Conservation (phyloP, 1,140 invertebrate species). For the Periplaneta americana region DNA sequence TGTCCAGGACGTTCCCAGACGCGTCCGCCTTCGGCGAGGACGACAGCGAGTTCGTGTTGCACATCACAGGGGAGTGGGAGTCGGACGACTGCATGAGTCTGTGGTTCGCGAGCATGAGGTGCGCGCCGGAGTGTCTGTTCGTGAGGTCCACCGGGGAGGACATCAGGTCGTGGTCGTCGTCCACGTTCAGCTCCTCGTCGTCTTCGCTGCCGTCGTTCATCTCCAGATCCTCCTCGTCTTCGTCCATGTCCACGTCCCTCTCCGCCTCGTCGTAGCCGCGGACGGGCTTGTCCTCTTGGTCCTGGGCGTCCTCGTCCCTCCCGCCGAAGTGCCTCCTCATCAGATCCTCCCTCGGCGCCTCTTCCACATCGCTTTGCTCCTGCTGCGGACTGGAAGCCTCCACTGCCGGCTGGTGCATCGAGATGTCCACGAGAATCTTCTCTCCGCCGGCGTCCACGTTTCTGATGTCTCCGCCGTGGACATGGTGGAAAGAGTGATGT, state of each 20-base stretch:
- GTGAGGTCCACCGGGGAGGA: conserved; percentile 16
- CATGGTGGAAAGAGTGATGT: neutral
- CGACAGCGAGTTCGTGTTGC: neutral
- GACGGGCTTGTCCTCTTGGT: conserved; percentile 7
- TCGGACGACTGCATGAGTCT: neutral
- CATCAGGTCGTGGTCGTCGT: conserved; percentile 23
- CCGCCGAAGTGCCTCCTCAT: neutral
- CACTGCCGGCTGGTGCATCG: neutral
- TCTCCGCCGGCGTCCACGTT: neutral
- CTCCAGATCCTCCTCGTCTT: conserved; percentile 21
- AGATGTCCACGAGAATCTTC: neutral
- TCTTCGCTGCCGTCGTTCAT: neutral
- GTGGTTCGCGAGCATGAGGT: neutral
- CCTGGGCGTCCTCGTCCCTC: neutral
- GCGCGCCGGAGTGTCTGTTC: neutral
- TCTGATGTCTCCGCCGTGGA: neutral
- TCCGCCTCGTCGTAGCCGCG: conserved; percentile 20
- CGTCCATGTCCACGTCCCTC: conserved; percentile 27
- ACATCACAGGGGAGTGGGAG: neutral
- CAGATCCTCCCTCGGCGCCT: neutral
- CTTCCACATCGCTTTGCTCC: neutral
- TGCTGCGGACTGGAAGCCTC: neutral
- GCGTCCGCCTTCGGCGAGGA: neutral
- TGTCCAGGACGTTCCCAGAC: neutral
- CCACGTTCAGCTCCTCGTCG: conserved; percentile 25